Evolutionary conservation across 2,797 vertebrate genomes (phyloP), one percentile per base, ranked within the genome.

Genomic region (Chelmon rostratus): DNA sequence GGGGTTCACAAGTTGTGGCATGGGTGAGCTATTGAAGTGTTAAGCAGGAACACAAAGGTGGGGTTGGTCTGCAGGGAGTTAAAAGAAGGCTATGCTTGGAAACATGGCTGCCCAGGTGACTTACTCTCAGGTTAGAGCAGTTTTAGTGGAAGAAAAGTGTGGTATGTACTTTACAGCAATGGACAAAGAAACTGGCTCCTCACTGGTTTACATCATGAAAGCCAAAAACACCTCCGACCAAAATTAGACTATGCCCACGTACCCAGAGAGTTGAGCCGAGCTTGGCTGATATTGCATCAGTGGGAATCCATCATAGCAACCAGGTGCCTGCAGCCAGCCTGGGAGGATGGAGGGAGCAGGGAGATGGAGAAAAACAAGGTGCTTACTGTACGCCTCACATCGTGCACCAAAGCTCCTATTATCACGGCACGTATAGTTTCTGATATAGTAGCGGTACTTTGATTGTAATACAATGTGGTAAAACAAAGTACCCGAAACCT

Each of bases 231-330:
- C 54, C 2, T 73, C 37, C 9, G 38, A 71, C 46, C n/a, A 42
- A 78, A 81, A 76, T 80, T 62, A 86, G 66, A 68, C 53, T 6
- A 7, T 21, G 50, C 42, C 68, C 31, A 54, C 31, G 54, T 70
- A 56, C 81, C 84, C 58, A 73, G 88, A 84, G 86, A 88, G 90
- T 75, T 83, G 79, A 76, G 78, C 65, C 37, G 80, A 80, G 85
- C 84, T 81, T 46, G 90, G 91, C 83, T 79, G 50, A 84, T 91
- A 74, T 95, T 94, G 93, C 94, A 94, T 93, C 94, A 94, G 88
- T 89, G 81, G 82, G 88, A 88, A 85, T 77, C 87, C 85, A 75
- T 90, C 91, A 83, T 89, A 86, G 92, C 88, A 94, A 94, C 93
- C 66, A 65, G 83, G 85, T 65, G 80, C 74, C 83, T 64, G 65